A percentile compares a stretch with the other conserved stretches of the same genome.
phyloP scores from a whole-genome alignment of 2,113 vertebrate species.

The Podarcis cretensis region DNA sequence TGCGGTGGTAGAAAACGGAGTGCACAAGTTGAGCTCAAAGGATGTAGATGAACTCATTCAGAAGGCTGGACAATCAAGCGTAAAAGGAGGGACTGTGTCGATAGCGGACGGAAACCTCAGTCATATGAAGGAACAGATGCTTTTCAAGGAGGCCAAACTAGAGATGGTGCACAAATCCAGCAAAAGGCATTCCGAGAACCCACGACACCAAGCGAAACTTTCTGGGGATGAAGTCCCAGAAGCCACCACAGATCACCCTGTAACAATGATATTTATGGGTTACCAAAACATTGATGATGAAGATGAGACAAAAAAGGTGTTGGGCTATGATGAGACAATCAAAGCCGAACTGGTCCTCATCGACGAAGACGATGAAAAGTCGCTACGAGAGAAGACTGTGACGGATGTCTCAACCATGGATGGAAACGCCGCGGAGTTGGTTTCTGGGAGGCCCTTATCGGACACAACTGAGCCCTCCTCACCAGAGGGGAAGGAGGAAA shows the following conservation, averaged over 20 bases:
- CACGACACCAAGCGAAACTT: slow-evolving; percentile 69
- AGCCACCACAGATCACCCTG: slow-evolving; percentile 84
- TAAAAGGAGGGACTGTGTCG: slow-evolving; percentile 77
- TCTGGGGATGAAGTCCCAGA: slow-evolving; percentile 64
- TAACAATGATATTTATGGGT: slow-evolving; percentile 99
- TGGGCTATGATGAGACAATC: slow-evolving; percentile 94
- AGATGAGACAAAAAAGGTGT: slow-evolving; percentile 91
- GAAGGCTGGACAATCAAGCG: slow-evolving; percentile 83
- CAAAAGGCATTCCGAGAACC: slow-evolving; percentile 75
- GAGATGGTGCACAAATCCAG: slow-evolving; percentile 85
- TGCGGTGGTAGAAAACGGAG: slow-evolving; percentile 91
- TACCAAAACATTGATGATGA: slow-evolving; percentile 93
- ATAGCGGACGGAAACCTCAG: slow-evolving; percentile 75
- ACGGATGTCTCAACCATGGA: slow-evolving; percentile 92
- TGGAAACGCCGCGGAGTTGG: slow-evolving; percentile 93
- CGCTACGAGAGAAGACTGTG: slow-evolving; percentile 95
- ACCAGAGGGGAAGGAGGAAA: slow-evolving; percentile 91
- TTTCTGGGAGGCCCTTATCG: slow-evolving; percentile 87
- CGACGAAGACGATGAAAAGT: slow-evolving; percentile 95
- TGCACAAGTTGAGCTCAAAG: slow-evolving; percentile 88
- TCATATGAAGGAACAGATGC: slow-evolving; percentile 80
- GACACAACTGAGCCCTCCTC: slow-evolving; percentile 97
- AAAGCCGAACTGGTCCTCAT: slow-evolving; percentile 97
- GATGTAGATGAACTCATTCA: slow-evolving; percentile 92
- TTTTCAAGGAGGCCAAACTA: slow-evolving; percentile 86